Percentiles rank a stretch among this genome's conserved stretches.
phyloP scores from a whole-genome alignment of 1,140 invertebrate species.

The Eupeodes corollae region DNA sequence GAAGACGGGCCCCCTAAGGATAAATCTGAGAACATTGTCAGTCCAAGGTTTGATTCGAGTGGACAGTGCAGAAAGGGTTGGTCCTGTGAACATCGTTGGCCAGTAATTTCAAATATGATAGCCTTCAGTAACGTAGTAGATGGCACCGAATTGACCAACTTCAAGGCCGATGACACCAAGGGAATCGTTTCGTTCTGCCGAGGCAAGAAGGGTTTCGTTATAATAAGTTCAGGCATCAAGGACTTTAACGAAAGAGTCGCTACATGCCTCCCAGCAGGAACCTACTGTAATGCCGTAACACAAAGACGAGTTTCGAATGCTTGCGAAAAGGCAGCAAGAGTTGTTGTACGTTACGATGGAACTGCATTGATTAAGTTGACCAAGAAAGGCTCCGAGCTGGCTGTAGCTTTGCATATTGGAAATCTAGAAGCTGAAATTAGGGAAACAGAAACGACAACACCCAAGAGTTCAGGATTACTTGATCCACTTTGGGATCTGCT shows the following conservation, averaged over 20 bases:
- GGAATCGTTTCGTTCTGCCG: slow-evolving; percentile 63
- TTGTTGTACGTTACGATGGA: no score
- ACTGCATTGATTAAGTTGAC: no score
- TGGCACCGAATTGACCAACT: slow-evolving; percentile 44
- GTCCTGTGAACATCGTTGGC: slow-evolving; percentile 84
- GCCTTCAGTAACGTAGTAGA: slow-evolving; percentile 55
- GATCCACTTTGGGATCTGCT: no score
- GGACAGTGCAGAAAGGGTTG: slow-evolving; percentile 64
- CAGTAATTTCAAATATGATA: slow-evolving; percentile 71
- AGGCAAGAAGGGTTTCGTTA: slow-evolving; percentile 57
- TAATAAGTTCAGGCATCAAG: slow-evolving; percentile 52
- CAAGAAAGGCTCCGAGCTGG: no score
- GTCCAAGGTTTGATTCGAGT: slow-evolving; percentile 51
- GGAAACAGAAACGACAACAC: no score
- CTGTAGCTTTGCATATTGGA: no score
- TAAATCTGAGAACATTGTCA: slow-evolving; percentile 46
- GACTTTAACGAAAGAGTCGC: slow-evolving; percentile 46
- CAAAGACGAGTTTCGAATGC: no score
- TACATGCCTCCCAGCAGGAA: slow-evolving; percentile 57
- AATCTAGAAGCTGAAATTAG: no score
- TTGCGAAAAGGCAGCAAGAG: no score
- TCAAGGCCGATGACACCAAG: slow-evolving; percentile 63
- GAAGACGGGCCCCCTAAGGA: slow-evolving; percentile 55
- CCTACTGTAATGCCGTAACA: slow-evolving; percentile 69
- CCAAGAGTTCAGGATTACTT: no score